A percentile compares a stretch with the other conserved stretches of the same genome.
phyloP scores from a whole-genome alignment of 2,888 invertebrate species.

The Dilophus febrilis region DNA sequence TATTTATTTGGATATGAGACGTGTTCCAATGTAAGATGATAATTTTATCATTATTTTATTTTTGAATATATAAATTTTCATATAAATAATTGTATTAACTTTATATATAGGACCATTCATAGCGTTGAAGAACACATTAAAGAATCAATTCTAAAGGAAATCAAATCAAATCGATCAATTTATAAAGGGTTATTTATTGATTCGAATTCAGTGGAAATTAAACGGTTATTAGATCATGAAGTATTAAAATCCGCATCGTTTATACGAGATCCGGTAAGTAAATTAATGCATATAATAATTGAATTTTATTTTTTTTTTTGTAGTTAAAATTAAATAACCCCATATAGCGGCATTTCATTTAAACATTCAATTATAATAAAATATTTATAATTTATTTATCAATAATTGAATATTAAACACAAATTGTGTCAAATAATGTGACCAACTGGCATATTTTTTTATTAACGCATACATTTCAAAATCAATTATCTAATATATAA shows the following conservation, averaged over 20 bases:
- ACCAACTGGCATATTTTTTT: no score
- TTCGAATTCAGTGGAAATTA: constrained; percentile 50
- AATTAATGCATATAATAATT: no score
- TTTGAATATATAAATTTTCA: background rate
- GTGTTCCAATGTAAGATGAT: constrained; percentile 48
- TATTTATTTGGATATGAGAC: constrained; percentile 61
- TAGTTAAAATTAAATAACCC: no score
- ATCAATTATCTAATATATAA: no score
- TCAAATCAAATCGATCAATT: constrained; percentile 49
- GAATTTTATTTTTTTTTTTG: no score
- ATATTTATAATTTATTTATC: no score
- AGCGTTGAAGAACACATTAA: constrained; percentile 60
- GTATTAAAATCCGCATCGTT: constrained; percentile 25
- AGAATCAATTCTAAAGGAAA: constrained; percentile 56
- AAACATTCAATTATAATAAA: no score
- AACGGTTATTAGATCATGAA: constrained; percentile 43
- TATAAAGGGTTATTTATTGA: constrained; percentile 62
- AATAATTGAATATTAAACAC: no score
- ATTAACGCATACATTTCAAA: no score
- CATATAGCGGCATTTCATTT: no score
- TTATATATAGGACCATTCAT: constrained; percentile 39
- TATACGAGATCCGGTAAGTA: constrained; percentile 23
- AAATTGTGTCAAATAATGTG: no score
- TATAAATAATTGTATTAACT: constrained; percentile 14
- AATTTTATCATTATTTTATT: background rate